phyloP scores from a whole-genome alignment of 2,113 vertebrate genomes.

The Spermophilus dauricus region DNA sequence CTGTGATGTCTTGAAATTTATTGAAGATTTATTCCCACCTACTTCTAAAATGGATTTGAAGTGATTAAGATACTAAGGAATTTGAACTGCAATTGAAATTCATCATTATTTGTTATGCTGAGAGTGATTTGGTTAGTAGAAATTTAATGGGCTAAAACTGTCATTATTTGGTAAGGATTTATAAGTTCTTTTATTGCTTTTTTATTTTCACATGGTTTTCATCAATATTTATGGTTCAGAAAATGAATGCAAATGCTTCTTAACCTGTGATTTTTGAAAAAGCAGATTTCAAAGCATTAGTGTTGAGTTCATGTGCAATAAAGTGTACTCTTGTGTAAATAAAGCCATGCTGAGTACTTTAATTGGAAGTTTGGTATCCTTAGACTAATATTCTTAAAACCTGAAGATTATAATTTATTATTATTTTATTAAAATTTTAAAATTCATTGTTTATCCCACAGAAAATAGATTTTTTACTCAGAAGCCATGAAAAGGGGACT shows the following conservation, averaged over 20 bases:
- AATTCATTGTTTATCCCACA: neutral
- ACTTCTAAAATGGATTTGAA: slow-evolving; percentile 56
- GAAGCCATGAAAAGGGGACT: neutral
- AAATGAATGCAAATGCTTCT: slow-evolving; percentile 54
- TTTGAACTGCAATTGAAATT: slow-evolving; percentile 48
- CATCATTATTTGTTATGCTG: slow-evolving; percentile 23
- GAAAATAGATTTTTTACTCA: slow-evolving; percentile 23
- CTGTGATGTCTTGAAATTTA: slow-evolving; percentile 15
- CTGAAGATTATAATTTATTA: neutral
- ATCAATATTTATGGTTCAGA: slow-evolving; percentile 3
- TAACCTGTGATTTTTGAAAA: slow-evolving; percentile 44
- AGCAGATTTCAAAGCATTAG: neutral
- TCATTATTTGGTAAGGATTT: slow-evolving; percentile 51
- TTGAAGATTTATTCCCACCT: slow-evolving; percentile 6
- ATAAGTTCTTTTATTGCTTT: slow-evolving; percentile 48
- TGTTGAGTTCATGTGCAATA: neutral
- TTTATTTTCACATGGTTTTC: slow-evolving; percentile 67
- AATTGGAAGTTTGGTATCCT: neutral
- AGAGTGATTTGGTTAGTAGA: slow-evolving; percentile 51
- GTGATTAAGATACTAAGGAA: slow-evolving; percentile 32
- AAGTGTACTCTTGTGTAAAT: neutral
- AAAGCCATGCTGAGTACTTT: neutral
- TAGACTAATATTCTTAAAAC: neutral
- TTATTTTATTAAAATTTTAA: slow-evolving; percentile 13
- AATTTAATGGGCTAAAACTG: slow-evolving; percentile 22